Evolutionary conservation across 2,797 vertebrate genomes (phyloP).

Genomic region (Carapus acus): DNA sequence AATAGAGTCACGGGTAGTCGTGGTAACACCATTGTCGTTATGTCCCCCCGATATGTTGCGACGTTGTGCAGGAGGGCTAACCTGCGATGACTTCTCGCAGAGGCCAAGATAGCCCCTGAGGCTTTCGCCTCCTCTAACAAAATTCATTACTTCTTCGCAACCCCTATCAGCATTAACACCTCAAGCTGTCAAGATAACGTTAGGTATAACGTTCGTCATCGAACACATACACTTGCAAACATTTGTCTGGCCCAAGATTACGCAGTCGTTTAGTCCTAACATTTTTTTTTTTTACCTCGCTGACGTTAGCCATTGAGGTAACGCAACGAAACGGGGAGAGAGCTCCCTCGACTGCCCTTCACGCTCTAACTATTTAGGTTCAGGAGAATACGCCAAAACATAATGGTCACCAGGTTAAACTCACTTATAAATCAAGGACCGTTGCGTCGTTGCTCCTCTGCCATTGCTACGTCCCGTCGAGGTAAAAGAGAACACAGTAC

Average conservation of each 20-base stretch:
- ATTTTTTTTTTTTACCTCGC: slow-evolving; percentile 24
- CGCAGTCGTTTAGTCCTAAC: too few species aligned
- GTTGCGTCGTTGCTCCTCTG: not conserved
- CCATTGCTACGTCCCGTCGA: not conserved
- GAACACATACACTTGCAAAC: not conserved
- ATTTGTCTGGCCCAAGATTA: too few species aligned
- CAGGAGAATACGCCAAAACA: too few species aligned
- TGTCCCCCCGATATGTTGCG: too few species aligned
- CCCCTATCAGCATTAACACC: slow-evolving; percentile 12
- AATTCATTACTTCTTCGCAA: slow-evolving; percentile 6
- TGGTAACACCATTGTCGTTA: too few species aligned
- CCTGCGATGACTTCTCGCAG: too few species aligned
- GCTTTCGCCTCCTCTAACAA: slow-evolving; percentile 30
- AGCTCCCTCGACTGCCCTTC: too few species aligned
- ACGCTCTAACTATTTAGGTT: too few species aligned
- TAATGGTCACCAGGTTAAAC: too few species aligned
- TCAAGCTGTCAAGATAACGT: slow-evolving; percentile 1
- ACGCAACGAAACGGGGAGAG: not conserved
- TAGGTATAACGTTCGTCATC: not conserved
- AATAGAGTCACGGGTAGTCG: too few species aligned
- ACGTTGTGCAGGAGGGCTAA: too few species aligned
- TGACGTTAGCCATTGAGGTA: slow-evolving; percentile 23
- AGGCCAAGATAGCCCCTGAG: too few species aligned
- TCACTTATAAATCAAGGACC: slow-evolving; percentile 4
- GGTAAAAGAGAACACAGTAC: not conserved